phyloP scores from a whole-genome alignment of 2,113 vertebrate genomes.

The Eublepharis macularius region DNA sequence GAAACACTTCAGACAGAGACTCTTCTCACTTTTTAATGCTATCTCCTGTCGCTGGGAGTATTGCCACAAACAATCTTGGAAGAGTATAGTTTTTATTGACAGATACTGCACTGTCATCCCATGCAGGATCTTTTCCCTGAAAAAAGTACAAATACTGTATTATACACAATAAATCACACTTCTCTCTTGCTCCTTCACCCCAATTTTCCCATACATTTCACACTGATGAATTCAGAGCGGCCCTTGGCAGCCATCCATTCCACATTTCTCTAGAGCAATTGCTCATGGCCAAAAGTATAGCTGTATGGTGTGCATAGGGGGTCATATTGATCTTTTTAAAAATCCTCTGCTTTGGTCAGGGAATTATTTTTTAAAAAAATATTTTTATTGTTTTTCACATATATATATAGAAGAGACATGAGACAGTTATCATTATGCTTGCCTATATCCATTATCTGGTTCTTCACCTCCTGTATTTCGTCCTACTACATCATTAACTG shows the following conservation, averaged over 20 bases:
- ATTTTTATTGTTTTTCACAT: too few relatives aligned
- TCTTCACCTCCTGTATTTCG: too few relatives aligned
- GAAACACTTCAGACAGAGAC: background rate
- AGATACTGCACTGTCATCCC: background rate
- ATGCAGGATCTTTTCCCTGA: slow-evolving; percentile 3
- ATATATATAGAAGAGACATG: too few relatives aligned
- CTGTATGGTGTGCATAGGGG: background rate
- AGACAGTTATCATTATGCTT: too few relatives aligned
- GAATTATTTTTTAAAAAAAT: too few relatives aligned
- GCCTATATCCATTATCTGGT: too few relatives aligned
- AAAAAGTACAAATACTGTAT: background rate
- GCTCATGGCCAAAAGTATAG: background rate
- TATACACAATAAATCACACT: background rate
- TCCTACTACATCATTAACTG: too few relatives aligned
- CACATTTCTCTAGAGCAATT: background rate
- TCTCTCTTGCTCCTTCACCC: background rate
- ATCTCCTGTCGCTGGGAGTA: slow-evolving; percentile 4
- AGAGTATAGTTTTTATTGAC: slow-evolving; percentile 6
- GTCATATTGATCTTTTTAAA: background rate
- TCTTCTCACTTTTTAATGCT: background rate
- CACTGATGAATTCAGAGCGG: background rate
- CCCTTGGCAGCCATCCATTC: background rate
- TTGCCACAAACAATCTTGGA: slow-evolving; percentile 21
- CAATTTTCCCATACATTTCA: background rate
- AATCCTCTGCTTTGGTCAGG: background rate